Conservation (phyloP, 2,113 vertebrate species). For the Lasiurus borealis region DNA sequence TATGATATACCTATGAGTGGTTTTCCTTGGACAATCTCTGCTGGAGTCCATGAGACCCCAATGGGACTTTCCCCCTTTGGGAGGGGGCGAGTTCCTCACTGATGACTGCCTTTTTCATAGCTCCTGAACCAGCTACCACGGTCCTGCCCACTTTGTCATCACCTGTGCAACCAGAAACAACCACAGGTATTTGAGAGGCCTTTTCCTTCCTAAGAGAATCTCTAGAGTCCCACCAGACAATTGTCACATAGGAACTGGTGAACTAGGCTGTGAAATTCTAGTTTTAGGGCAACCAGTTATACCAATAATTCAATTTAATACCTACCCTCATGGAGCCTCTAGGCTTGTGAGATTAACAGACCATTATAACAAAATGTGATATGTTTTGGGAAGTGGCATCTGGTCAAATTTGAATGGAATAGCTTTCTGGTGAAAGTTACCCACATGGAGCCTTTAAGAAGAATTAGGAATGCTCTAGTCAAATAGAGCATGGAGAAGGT, state of each 20-base stretch:
- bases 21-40: background rate
- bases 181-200: conserved; percentile 50
- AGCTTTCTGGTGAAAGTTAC: background rate
- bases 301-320: background rate
- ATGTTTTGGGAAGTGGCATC: background rate
- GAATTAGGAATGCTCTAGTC: background rate
- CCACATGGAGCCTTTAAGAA: background rate
- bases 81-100: background rate
- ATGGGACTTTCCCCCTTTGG: background rate
- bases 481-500: background rate
- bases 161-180: conserved; percentile 23
- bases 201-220: background rate
- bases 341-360: background rate
- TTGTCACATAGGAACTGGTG: background rate
- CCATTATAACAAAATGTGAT: background rate
- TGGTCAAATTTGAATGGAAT: background rate
- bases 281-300: background rate
- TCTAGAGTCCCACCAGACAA: background rate
- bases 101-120: conserved; percentile 43
- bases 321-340: background rate
- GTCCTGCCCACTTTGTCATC: background rate
- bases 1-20: background rate
- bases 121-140: background rate
- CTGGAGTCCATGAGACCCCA: background rate
- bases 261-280: background rate